Evolutionary conservation across 2,797 vertebrate species (phyloP), one percentile per base, ranked within the genome.

Genomic region (Sebastes paucispinis): DNA sequence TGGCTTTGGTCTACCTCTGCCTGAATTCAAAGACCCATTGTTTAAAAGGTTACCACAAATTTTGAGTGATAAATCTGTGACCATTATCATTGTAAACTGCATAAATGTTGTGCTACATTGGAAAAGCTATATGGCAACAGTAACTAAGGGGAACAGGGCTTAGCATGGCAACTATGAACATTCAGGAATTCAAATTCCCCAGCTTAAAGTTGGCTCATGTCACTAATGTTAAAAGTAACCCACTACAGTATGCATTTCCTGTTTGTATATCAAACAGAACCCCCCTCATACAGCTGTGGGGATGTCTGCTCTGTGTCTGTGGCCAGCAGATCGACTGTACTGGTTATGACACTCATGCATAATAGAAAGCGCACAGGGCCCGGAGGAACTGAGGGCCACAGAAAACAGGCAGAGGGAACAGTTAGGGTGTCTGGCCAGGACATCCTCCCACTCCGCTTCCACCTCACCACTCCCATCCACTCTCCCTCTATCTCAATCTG

Each of bases 271-370:
- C 58, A 81, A 84, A 80, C 18, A 47, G 29, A 10, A 3, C 20
- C 36, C 9, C 4, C 29, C 36, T 22, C 59, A 27, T 52, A 50
- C 66, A 81, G 75, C 77, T 80, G 79, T 54, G 62, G 20, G 73
- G 55, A 75, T 73, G 77, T 75, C 75, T 64, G 59, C 69, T 57
- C 62, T 36, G 77, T 65, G 57, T 77, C 75, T 87, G 73, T 16
- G 27, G 79, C 77, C 85, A 66, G 70, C 68, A 81, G 71, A 83
- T 75, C 69, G 43, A 88, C 83, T 82, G 64, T 60, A 70, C 52
- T 73, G 79, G 52, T 87, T 87, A 84, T 87, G 87, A 91, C 85
- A 86, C 72, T 87, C 91, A 84, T 92, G 79, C 81, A 91, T 92
- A 87, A 92, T 87, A 84, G 85, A 92, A 79, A 77, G 80, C 24